These are phyloP conservation scores for Coregonus clupeaformis DNA, from an alignment of 2,113 vertebrate species.

Conservation along the genomic window DNA sequence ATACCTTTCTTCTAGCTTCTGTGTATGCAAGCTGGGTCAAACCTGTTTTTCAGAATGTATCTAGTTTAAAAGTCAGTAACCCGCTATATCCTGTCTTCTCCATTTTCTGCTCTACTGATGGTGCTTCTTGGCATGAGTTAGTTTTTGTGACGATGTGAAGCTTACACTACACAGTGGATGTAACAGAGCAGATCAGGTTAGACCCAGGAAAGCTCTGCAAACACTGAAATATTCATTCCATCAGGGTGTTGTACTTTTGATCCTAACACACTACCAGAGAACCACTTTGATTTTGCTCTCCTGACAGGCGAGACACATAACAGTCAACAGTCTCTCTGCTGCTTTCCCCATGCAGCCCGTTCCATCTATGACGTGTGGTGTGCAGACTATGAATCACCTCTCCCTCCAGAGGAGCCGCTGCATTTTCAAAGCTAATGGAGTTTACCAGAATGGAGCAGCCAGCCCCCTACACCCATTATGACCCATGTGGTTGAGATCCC, in stretches of 20 bases:
- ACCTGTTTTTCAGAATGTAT: not conserved
- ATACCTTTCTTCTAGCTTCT: too few species aligned
- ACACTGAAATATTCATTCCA: not conserved
- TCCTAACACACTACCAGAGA: not conserved
- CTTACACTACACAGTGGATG: too few species aligned
- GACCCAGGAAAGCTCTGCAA: not conserved
- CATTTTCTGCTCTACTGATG: too few species aligned
- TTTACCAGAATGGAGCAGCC: not conserved
- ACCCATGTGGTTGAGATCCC: not conserved
- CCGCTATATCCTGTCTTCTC: too few species aligned
- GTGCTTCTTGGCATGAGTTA: too few species aligned
- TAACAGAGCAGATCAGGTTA: too few species aligned
- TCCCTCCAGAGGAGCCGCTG: not conserved
- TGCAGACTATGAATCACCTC: conserved; percentile 1
- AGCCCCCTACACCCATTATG: not conserved
- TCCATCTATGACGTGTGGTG: not conserved
- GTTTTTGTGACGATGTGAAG: too few species aligned
- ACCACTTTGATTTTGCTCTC: not conserved
- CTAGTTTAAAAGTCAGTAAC: too few species aligned
- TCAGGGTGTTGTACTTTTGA: not conserved
- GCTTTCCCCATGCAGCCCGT: not conserved
- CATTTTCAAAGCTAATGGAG: conserved; percentile 4
- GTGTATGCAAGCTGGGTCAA: not conserved
- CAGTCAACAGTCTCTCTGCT: not conserved
- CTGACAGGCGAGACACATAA: not conserved